A percentile compares a stretch with the other conserved stretches of the same genome.
Evolutionary conservation across 2,888 invertebrate species (phyloP).

Genomic region (Epirrhoe alternata): DNA sequence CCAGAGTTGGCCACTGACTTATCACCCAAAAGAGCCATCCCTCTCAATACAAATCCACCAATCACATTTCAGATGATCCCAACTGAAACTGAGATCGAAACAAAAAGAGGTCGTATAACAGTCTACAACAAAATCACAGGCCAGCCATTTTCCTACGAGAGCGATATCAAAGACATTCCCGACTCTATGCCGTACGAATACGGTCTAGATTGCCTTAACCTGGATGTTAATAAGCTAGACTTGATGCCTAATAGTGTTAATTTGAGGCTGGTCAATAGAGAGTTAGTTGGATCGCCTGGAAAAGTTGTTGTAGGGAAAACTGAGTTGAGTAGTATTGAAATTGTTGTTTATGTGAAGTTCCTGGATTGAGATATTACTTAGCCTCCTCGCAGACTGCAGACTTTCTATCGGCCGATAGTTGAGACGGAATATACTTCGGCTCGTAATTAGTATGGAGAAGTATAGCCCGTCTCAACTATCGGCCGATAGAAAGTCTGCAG

Average conservation of each 20-base stretch:
- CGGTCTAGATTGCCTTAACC: conserved; percentile 49
- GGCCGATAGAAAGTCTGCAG: too few relatives aligned
- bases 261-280: conserved; percentile 56
- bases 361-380: conserved; percentile 41
- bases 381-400: too few relatives aligned
- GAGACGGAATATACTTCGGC: too few relatives aligned
- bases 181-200: conserved; percentile 54
- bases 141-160: conserved; percentile 65
- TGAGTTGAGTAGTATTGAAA: conserved; percentile 59
- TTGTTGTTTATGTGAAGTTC: conserved; percentile 60
- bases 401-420: too few relatives aligned
- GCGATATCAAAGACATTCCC: conserved; percentile 54
- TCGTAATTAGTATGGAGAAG: too few relatives aligned
- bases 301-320: conserved; percentile 64
- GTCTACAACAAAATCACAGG: conserved; percentile 69
- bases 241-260: conserved; percentile 68
- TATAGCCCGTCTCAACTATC: too few relatives aligned
- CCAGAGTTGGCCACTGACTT: too few relatives aligned
- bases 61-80: conserved; percentile 59
- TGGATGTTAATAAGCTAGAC: conserved; percentile 60
- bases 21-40: too few relatives aligned
- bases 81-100: conserved; percentile 41
- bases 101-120: conserved; percentile 59
- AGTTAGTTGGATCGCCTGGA: conserved; percentile 55
- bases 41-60: too few relatives aligned